Percentiles rank a stretch among this genome's conserved stretches.
Evolutionary conservation across 1,140 invertebrate genomes (phyloP).

Genomic region (Saccostrea glomerata): DNA sequence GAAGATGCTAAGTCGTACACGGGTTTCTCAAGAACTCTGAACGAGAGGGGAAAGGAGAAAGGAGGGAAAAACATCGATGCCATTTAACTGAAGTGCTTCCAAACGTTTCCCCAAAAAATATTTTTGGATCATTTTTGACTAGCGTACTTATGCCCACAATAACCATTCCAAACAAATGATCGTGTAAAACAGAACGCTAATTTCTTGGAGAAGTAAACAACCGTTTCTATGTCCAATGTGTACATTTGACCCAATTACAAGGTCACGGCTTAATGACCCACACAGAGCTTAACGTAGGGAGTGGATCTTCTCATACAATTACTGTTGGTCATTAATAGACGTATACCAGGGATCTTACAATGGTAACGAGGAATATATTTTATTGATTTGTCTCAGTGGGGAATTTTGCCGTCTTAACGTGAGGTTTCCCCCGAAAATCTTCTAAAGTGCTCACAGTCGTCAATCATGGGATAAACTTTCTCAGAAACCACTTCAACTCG

Average conservation of each 20-base stretch:
- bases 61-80: no score
- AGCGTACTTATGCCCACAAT: no score
- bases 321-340: not conserved
- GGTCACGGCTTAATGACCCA: not conserved
- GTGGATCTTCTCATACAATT: not conserved
- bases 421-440: not conserved
- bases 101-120: no score
- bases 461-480: not conserved
- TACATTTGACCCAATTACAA: slow-evolving; percentile 5
- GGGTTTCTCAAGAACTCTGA: no score
- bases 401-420: not conserved
- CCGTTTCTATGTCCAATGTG: not conserved
- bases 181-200: no score
- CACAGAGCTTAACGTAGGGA: not conserved
- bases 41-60: no score
- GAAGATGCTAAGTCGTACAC: no score
- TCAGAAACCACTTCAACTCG: not conserved
- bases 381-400: not conserved
- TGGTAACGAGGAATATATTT: not conserved
- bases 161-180: no score
- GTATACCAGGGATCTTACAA: not conserved
- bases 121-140: no score
- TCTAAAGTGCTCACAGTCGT: not conserved
- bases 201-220: not conserved
- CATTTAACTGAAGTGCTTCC: no score